phyloP scores from a whole-genome alignment of 2,113 vertebrate species.

The Chloebia gouldiae region DNA sequence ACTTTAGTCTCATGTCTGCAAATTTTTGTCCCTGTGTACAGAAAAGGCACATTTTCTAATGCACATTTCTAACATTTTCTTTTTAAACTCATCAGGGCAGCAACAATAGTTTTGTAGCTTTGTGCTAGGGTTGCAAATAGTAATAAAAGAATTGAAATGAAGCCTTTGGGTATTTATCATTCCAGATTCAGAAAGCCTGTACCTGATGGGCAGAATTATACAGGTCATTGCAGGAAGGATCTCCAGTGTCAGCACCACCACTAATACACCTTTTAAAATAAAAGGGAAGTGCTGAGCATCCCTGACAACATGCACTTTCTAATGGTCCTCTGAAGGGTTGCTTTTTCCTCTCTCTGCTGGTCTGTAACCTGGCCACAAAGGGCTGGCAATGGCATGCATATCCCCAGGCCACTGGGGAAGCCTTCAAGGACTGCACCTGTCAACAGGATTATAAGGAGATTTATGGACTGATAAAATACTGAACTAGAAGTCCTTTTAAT shows the following conservation, averaged over 20 bases:
- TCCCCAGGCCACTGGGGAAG: neutral
- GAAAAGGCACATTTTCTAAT: neutral
- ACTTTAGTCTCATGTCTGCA: neutral
- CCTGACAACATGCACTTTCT: fast-evolving
- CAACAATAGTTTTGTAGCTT: neutral
- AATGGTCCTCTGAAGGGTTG: neutral
- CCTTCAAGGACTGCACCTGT: neutral
- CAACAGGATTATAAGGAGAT: neutral
- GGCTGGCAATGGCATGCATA: neutral
- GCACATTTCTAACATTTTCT: neutral
- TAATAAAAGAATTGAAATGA: neutral
- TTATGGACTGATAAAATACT: neutral
- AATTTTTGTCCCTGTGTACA: neutral
- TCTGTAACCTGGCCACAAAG: neutral
- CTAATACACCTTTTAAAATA: neutral
- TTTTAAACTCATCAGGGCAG: neutral
- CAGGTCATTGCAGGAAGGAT: neutral
- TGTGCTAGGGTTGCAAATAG: neutral
- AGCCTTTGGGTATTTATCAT: neutral
- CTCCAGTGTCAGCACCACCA: neutral
- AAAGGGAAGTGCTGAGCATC: neutral
- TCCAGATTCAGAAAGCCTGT: neutral
- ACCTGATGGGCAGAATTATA: neutral
- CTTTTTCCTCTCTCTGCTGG: neutral
- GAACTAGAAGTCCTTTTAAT: neutral